Percentiles rank a stretch among this genome's conserved stretches.
These are phyloP conservation scores for Ceyx cyanopectus DNA, from an alignment of 2,113 vertebrate species.

Conservation along the genomic window DNA sequence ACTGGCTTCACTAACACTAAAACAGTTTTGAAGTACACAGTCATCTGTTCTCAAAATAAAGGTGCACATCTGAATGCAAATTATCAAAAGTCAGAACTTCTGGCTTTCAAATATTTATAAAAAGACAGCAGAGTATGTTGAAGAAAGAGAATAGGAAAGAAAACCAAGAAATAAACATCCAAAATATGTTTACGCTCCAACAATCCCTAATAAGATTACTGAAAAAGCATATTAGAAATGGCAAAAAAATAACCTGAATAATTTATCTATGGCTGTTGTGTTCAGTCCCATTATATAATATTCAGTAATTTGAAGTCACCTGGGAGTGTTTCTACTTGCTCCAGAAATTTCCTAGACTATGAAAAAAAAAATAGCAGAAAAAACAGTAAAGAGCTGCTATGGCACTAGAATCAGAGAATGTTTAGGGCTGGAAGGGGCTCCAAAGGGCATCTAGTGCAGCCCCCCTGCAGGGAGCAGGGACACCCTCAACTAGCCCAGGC, in stretches of 20 bases:
- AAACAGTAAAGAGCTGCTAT: not conserved
- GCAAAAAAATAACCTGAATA: conserved; percentile 23
- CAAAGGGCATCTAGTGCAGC: no score
- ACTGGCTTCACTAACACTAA: conserved; percentile 8
- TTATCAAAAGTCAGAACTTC: conserved; percentile 19
- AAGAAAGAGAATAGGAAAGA: conserved; percentile 6
- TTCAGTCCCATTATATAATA: not conserved
- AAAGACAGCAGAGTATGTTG: not conserved
- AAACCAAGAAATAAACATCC: conserved; percentile 26
- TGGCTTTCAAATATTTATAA: conserved; percentile 14
- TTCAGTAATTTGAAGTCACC: not conserved
- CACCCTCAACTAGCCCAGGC: no score
- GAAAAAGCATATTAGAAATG: conserved; percentile 7
- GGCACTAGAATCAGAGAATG: not conserved
- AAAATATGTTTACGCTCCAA: not conserved
- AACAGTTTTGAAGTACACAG: conserved; percentile 18
- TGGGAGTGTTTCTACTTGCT: not conserved
- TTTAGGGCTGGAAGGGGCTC: no score
- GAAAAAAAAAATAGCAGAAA: not conserved
- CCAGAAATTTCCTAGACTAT: not conserved
- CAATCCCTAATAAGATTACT: conserved; percentile 17
- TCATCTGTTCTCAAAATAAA: conserved; percentile 32
- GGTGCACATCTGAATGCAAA: conserved; percentile 39
- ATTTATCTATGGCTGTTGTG: not conserved
- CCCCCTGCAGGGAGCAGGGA: no score